These are phyloP conservation scores for Temnothorax rugatulus DNA, from an alignment of 2,888 invertebrate species.

Conservation along the genomic window DNA sequence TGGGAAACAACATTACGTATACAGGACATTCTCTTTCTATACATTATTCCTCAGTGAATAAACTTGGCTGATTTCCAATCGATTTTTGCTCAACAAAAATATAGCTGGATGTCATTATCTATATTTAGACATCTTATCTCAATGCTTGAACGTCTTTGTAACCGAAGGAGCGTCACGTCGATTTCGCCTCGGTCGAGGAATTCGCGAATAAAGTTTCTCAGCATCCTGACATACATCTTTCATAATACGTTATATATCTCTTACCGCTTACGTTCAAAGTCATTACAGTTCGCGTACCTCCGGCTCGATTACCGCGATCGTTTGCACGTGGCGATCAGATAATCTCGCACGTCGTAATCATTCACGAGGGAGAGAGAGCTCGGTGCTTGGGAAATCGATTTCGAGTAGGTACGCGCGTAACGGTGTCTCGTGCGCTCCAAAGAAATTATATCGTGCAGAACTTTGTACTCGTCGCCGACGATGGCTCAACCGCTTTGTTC, in stretches of 20 bases:
- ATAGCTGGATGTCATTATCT: conserved; percentile 5
- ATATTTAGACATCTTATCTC: conserved; percentile 17
- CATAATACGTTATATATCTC: not conserved
- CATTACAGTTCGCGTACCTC: not conserved
- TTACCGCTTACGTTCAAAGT: not conserved
- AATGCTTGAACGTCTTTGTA: not conserved
- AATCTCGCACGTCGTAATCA: conserved; percentile 16
- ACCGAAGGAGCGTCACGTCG: not conserved
- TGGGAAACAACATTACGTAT: not conserved
- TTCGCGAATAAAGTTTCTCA: not conserved
- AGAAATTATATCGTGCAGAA: conserved; percentile 62
- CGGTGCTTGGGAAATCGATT: not conserved
- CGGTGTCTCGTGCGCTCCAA: not conserved
- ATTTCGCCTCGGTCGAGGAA: not conserved
- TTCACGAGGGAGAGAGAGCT: not conserved
- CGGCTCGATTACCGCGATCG: conserved; percentile 17
- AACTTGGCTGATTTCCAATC: not conserved
- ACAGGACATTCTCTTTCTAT: not conserved
- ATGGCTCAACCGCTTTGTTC: conserved; percentile 65
- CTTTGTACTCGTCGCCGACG: conserved; percentile 75
- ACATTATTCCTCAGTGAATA: not conserved
- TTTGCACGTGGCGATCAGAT: conserved; percentile 13
- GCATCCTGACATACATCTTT: not conserved
- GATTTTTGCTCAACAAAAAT: conserved; percentile 17
- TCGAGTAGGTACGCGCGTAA: not conserved